Evolutionary conservation across 2,888 invertebrate species (phyloP).

Genomic region (Alviniconcha strummeri): DNA sequence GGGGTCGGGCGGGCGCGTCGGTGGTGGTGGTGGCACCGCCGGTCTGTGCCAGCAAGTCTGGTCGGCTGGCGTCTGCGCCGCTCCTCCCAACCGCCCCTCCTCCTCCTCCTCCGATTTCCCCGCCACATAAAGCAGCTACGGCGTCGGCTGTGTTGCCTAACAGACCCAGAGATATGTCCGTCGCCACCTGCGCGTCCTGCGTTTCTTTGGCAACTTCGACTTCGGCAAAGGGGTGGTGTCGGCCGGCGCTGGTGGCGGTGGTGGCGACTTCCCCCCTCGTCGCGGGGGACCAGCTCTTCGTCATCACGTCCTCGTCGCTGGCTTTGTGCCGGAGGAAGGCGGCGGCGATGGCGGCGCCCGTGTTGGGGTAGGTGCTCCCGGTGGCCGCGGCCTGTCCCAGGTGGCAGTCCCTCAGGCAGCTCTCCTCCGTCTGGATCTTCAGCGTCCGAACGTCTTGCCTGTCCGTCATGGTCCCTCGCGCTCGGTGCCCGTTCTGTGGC

Average conservation of each 20-base stretch:
- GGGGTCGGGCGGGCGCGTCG: slow-evolving; percentile 4
- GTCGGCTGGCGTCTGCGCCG: slow-evolving; percentile 40
- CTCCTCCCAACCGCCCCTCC: slow-evolving; percentile 21
- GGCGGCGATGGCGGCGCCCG: slow-evolving; percentile 30
- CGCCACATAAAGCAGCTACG: slow-evolving; percentile 37
- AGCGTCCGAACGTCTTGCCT: slow-evolving; percentile 34
- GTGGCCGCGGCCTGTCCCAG: slow-evolving; percentile 13
- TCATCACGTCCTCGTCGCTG: background rate
- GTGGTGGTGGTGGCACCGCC: slow-evolving; percentile 30
- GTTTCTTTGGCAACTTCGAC: background rate
- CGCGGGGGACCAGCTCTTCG: background rate
- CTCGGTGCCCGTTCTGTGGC: slow-evolving; percentile 26
- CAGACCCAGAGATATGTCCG: slow-evolving; percentile 12
- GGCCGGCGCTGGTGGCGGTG: background rate
- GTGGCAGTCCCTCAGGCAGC: slow-evolving; percentile 18
- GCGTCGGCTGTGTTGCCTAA: background rate
- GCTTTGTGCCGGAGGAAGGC: slow-evolving; percentile 26
- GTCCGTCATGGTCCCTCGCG: slow-evolving; percentile 48
- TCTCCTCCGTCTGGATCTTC: slow-evolving; percentile 44
- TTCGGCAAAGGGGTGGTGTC: background rate
- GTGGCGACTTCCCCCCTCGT: too few species aligned
- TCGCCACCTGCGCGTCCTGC: background rate
- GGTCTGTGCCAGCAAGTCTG: slow-evolving; percentile 35
- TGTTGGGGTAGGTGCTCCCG: slow-evolving; percentile 25
- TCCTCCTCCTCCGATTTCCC: slow-evolving; percentile 40